Conservation (phyloP, 1,140 invertebrate species). For the Drosophila busckii region DNA sequence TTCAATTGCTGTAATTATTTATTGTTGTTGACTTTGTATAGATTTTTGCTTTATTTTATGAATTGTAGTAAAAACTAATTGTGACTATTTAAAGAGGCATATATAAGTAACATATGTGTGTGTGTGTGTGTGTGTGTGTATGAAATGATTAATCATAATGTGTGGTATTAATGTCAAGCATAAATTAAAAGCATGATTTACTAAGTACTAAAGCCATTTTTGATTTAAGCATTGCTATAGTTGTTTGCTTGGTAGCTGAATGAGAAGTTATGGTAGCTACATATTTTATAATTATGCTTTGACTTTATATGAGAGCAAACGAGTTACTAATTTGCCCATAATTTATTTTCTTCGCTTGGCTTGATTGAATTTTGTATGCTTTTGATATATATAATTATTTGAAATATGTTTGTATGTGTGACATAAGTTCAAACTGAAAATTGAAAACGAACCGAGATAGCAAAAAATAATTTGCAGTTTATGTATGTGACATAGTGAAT, state of each 20-base stretch:
- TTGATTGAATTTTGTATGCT: constrained; percentile 41
- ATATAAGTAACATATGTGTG: constrained; percentile 26
- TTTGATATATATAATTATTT: constrained; percentile 10
- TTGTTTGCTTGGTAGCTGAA: background rate
- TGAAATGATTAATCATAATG: constrained; percentile 42
- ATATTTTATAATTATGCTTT: constrained; percentile 7
- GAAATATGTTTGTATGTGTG: too few species aligned
- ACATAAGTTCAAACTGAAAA: constrained; percentile 34
- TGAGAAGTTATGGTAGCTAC: too few species aligned
- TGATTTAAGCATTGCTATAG: constrained; percentile 59
- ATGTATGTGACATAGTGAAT: too few species aligned
- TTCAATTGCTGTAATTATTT: constrained; percentile 40
- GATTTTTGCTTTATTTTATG: constrained; percentile 14
- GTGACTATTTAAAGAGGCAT: constrained; percentile 59
- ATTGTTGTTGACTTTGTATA: constrained; percentile 29
- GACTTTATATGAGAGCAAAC: constrained; percentile 16
- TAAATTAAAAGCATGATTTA: constrained; percentile 72
- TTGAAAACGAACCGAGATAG: constrained; percentile 6
- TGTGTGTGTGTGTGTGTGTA: constrained; percentile 19
- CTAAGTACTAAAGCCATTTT: constrained; percentile 66
- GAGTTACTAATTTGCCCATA: too few species aligned
- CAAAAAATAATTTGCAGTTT: too few species aligned
- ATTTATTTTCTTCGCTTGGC: constrained; percentile 22
- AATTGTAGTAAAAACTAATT: constrained; percentile 57
- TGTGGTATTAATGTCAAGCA: constrained; percentile 62